Percentiles rank a stretch among this genome's conserved stretches.
Conservation (phyloP, 2,888 invertebrate genomes). For the Brenthis ino region DNA sequence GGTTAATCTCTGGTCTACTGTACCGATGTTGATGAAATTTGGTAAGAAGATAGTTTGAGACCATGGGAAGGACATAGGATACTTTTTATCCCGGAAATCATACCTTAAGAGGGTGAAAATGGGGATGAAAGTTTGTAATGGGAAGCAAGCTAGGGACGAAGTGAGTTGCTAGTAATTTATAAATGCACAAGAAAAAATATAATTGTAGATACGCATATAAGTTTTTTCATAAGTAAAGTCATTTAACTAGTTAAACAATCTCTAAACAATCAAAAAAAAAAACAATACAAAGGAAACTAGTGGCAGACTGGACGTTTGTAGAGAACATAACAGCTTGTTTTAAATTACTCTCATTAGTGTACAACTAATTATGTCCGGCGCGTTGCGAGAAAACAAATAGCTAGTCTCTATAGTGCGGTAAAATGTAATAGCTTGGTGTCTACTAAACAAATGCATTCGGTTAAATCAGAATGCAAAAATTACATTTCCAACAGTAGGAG, state of each 20-base stretch:
- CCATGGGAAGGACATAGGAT: no score
- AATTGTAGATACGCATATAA: no score
- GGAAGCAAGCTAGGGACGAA: no score
- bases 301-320: constrained; percentile 29
- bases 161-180: no score
- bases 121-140: no score
- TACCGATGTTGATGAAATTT: no score
- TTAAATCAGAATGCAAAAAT: constrained; percentile 29
- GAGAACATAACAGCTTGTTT: constrained; percentile 27
- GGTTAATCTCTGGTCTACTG: no score
- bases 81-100: no score
- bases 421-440: constrained; percentile 33
- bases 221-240: not conserved
- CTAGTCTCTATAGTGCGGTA: constrained; percentile 35
- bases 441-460: constrained; percentile 34
- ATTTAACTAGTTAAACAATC: not conserved
- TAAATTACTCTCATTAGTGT: constrained; percentile 37
- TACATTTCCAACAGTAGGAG: constrained; percentile 1
- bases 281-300: not conserved
- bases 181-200: no score
- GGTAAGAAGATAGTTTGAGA: no score
- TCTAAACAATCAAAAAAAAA: constrained; percentile 2
- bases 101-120: no score
- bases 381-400: constrained; percentile 36
- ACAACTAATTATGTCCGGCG: constrained; percentile 38